Evolutionary conservation across 1,140 invertebrate genomes (phyloP).

Genomic region (Rhyzopertha dominica): DNA sequence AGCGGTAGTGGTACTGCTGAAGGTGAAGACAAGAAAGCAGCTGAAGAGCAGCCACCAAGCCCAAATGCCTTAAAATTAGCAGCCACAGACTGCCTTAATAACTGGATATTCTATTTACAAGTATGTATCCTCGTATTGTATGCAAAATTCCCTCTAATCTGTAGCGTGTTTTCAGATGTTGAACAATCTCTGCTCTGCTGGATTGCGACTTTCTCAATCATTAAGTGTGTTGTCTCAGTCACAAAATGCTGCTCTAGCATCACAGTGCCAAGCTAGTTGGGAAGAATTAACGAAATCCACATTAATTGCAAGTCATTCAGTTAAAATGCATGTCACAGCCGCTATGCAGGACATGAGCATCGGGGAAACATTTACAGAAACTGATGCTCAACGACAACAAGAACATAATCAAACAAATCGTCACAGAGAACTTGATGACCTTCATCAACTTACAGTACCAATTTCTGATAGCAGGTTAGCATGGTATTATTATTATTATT

Average conservation of each 20-base stretch:
- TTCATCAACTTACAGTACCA: conserved; percentile 66
- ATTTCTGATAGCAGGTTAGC: too few species aligned
- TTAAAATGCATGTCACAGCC: conserved; percentile 56
- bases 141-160: conserved; percentile 1
- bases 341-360: conserved; percentile 55
- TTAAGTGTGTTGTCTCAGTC: conserved; percentile 51
- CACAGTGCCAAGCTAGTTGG: conserved; percentile 55
- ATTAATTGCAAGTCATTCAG: conserved; percentile 55
- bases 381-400: conserved; percentile 44
- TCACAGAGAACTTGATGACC: conserved; percentile 59
- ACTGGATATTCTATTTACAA: conserved; percentile 61
- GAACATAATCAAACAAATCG: conserved; percentile 56
- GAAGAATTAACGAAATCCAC: conserved; percentile 57
- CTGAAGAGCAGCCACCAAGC: conserved; percentile 38
- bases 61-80: conserved; percentile 49
- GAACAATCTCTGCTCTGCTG: conserved; percentile 56
- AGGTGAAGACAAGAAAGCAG: conserved; percentile 26
- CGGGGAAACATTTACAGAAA: conserved; percentile 44
- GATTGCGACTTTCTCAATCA: conserved; percentile 53
- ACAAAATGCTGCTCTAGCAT: conserved; percentile 51
- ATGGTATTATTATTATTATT: too few species aligned
- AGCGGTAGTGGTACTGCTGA: too few species aligned
- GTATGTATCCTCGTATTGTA: conserved; percentile 33
- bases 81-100: conserved; percentile 57
- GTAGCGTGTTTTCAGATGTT: conserved; percentile 55